Base-by-base conservation (phyloP, 2,113 vertebrate genomes). In the Saccopteryx bilineata region DNA sequence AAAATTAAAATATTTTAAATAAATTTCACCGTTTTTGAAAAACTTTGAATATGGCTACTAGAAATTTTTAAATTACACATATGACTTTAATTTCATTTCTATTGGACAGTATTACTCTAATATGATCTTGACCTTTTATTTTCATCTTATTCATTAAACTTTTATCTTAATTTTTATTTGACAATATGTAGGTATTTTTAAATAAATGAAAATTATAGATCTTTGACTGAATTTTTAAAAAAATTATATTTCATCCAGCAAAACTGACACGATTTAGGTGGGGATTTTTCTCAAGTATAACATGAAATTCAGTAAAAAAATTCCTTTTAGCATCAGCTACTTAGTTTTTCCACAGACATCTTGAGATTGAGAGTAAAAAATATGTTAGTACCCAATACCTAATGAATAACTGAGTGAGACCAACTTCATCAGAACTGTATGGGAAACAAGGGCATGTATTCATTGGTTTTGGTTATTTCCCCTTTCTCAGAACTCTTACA, bases 241-340 rank as follows among this genome's bases (percentile, higher is more conserved):
- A 52, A 82, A 65, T 93, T 17, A 60, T 17, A 31, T 93, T 87
- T 86, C 26, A 92, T 28, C 14, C 8, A 33, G 26, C 0, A 58
- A 18, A 79, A 39, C 23, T 54, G 9, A 60, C 33, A 61, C 4
- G 19, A 74, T 90, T 39, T 19, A 8, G n/a, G 14, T 11, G 7
- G 33, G 23, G 46, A 1, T 54, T 87, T 69, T 75, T 21, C 68
- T 87, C 26, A 86, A 26, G 7, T 15, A 39, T 21, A 65, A 21
- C 63, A 68, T 33, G 50, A 63, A 72, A 93, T 96, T 87, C 39
- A 89, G 26, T 54, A 58, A 11, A 88, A 58, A 90, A 96, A 95
- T 88, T 88, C 12, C 74, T 1, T 89, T 92, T 63, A 71, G 9
- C 5, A 80, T 80, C 13, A 91, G 23, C 5, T 93, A 26, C 33